Conservation (phyloP, 2,113 vertebrate species). For the Megalops atlanticus region DNA sequence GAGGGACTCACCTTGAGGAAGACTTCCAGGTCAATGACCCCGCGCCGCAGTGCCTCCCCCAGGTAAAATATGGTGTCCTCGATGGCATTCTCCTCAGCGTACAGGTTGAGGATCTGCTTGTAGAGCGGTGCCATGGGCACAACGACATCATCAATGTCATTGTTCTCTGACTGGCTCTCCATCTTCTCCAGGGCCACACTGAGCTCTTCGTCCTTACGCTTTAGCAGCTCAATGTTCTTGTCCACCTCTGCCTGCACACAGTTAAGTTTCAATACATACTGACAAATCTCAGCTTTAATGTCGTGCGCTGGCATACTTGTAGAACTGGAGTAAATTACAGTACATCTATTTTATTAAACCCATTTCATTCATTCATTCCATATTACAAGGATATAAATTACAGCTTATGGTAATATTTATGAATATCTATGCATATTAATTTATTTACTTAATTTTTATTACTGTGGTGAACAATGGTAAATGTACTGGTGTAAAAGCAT, state of each 20-base stretch:
- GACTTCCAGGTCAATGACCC: constrained; percentile 96
- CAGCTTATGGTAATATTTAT: no score
- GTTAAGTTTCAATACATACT: no score
- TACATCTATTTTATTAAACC: no score
- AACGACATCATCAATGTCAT: constrained; percentile 97
- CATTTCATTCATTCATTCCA: no score
- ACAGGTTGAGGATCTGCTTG: constrained; percentile 97
- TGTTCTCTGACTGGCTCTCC: constrained; percentile 98
- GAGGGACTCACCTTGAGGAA: constrained; percentile 88
- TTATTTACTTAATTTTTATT: no score
- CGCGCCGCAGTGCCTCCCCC: constrained; percentile 91
- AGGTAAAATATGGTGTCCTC: constrained; percentile 99
- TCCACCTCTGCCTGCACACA: constrained; percentile 88
- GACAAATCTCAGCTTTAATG: no score
- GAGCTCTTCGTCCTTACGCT: constrained; percentile 96
- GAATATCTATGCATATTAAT: no score
- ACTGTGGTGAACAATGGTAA: no score
- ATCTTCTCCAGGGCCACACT: constrained; percentile 96
- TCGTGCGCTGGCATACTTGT: background rate
- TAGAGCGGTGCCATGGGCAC: constrained; percentile 95
- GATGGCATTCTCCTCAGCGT: constrained; percentile 97
- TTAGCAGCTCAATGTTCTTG: constrained; percentile 93
- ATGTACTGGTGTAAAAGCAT: no score
- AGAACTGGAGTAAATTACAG: no score
- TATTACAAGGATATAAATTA: no score